Conservation (phyloP, 2,888 invertebrate species). For the Eulithis prunata region DNA sequence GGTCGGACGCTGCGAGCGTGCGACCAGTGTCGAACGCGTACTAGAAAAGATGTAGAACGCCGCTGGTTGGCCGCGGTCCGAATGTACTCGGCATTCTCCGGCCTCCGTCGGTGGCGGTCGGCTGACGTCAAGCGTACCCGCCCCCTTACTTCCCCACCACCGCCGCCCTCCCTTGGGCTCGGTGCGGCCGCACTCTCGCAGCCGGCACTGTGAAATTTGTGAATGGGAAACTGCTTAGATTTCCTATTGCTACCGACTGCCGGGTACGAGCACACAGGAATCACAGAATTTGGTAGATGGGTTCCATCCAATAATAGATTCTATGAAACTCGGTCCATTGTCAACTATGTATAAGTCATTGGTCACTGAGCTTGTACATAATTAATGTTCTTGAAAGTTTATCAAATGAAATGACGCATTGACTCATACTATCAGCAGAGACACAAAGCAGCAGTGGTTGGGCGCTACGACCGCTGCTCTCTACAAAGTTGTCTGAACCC, state of each 20-base stretch:
- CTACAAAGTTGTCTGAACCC: too few relatives aligned
- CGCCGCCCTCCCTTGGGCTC: constrained; percentile 30
- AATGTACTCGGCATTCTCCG: constrained; percentile 62
- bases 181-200: constrained; percentile 38
- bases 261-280: too few relatives aligned
- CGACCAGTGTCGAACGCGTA: constrained; percentile 72
- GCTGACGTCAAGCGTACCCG: constrained; percentile 71
- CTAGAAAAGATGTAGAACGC: constrained; percentile 75
- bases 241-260: constrained; percentile 9
- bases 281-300: constrained; percentile 12
- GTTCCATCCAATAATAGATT: not conserved
- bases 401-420: constrained; percentile 28
- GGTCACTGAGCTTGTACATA: not conserved
- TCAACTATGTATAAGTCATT: not conserved
- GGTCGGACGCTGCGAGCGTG: constrained; percentile 54
- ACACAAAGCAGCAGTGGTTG: constrained; percentile 15
- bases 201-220: constrained; percentile 12
- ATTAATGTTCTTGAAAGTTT: constrained; percentile 10
- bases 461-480: constrained; percentile 12
- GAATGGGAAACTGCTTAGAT: constrained; percentile 35
- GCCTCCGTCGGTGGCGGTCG: constrained; percentile 63
- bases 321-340: too few relatives aligned
- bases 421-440: constrained; percentile 24
- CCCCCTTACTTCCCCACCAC: constrained; percentile 35
- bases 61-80: constrained; percentile 74